A percentile compares a stretch with the other conserved stretches of the same genome.
Conservation (phyloP, 1,140 invertebrate species). For the Solenopsis invicta region DNA sequence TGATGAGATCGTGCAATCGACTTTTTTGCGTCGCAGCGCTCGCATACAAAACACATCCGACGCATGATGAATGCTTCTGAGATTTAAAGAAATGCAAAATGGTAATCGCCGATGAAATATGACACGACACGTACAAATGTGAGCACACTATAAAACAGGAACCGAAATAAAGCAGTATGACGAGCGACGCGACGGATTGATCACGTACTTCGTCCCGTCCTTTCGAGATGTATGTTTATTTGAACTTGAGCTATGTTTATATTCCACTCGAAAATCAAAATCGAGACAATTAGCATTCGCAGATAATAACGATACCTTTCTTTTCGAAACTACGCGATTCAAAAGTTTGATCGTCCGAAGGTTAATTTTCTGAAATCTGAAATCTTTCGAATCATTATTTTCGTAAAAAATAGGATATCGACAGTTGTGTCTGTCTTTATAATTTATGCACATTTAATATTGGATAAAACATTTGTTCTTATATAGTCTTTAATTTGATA, state of each 20-base stretch:
- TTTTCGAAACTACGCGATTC: not conserved
- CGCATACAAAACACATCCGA: not conserved
- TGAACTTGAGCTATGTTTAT: not conserved
- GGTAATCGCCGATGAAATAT: not conserved
- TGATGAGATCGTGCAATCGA: not conserved
- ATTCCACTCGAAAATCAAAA: not conserved
- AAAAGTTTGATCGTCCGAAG: not conserved
- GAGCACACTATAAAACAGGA: not conserved
- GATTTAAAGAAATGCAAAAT: not conserved
- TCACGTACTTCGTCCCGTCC: no score
- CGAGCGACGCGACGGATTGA: not conserved
- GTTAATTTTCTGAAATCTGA: not conserved
- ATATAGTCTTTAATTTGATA: no score
- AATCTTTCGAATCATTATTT: not conserved
- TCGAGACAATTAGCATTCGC: not conserved
- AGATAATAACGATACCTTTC: not conserved
- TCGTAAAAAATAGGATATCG: not conserved
- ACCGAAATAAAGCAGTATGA: not conserved
- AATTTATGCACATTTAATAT: not conserved
- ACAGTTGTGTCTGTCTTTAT: not conserved
- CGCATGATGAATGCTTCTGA: not conserved
- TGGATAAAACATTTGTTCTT: not conserved
- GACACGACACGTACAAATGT: not conserved
- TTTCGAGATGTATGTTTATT: not conserved
- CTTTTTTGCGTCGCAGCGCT: not conserved